Evolutionary conservation across 2,888 invertebrate genomes (phyloP), one percentile per base, ranked within the genome.

Genomic region (Loripinus fragilis): DNA sequence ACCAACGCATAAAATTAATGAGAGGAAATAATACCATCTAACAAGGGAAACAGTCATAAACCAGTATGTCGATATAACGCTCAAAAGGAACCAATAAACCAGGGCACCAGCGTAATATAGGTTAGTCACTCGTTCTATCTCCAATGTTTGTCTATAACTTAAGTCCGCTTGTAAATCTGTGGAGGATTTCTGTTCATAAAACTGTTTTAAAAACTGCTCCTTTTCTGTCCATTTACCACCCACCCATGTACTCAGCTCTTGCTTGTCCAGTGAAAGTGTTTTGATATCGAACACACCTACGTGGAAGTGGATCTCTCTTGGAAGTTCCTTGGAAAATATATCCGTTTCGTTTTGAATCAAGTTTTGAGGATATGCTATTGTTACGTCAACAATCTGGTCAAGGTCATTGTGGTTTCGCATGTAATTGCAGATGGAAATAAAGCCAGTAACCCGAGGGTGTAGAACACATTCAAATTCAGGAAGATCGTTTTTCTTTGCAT

Each of bases 361-460:
- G 23, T 95, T 95, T 85, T 95, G 95, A 8, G 97, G 97, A 93
- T 97, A 98, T 0, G 96, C 96, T 20, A 98, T 95, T 0, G 97
- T 97, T 83, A 97, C 95, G 92, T 97, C 97, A 93, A 97, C 97
- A 25, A 97, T 95, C 0, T 97, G 96, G 79, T 95, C 95, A 71
- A 97, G 93, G 28, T 95, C 95, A 20, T 95, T 94, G 73, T 94
- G 95, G 92, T 86, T 93, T 55, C 72, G 69, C 83, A 95, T 94
- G 48, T 91, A 90, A 70, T 94, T 91, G 20, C 93, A 91, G 30
- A 95, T 90, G 85, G 93, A 94, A 1, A 92, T 90, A 88, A 95
- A 95, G 0, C 97, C 98, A 0, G 96, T 97, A 12, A 97, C 97
- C 83, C 97, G 95, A 0, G 97, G 97, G 92, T 98, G 97, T 7